Evolutionary conservation across 2,888 invertebrate genomes (phyloP), one percentile per base, ranked within the genome.

Genomic region (Eremobia ochroleuca): DNA sequence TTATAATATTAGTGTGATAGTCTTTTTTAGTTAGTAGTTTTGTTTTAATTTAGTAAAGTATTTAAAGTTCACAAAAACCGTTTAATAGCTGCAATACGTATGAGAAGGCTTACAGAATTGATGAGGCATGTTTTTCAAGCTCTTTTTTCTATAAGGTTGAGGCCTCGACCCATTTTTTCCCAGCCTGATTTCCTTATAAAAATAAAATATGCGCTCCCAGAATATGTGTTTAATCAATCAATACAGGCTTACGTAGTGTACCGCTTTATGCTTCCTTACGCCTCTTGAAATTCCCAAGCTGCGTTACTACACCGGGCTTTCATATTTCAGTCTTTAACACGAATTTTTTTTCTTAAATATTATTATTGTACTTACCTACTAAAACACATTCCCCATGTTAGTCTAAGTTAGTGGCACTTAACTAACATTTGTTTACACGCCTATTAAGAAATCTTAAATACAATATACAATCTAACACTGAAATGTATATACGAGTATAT

Each of bases 201-300:
- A 64, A 68, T 82, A 74, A 70, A 74, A 62, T 73, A 79, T 70
- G 55, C 46, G 69, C 66, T 55, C 58, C 49, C 31, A 55, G 46
- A 61, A 28, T 61, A 69, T 72, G 68, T 82, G 64, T 80, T 82
- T 82, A 82, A 82, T 77, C 69, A 82, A 83, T 81, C 78, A 81
- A 81, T 81, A 70, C 34, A 77, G 46, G 46, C 40, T 62, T 75
- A 67, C 55, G 13, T 28, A 61, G 55, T 40, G 69, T 66, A 66
- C 52, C 25, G 43, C 43, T 82, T 76, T 76, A 37, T 68, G 59
- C 34, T 79, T n/a, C 21, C 61, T 15, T 64, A 59, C 58, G 76
- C 31, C 43, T 69, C 13, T 46, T 69, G 31, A 55, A 82, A 70
- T 61, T 70, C 46, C 31, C 49, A 64, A 76, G 75, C 62, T 77